These are phyloP conservation scores for Pseudomyrmex cubaensis DNA, from an alignment of 1,140 invertebrate species.

Conservation along the genomic window DNA sequence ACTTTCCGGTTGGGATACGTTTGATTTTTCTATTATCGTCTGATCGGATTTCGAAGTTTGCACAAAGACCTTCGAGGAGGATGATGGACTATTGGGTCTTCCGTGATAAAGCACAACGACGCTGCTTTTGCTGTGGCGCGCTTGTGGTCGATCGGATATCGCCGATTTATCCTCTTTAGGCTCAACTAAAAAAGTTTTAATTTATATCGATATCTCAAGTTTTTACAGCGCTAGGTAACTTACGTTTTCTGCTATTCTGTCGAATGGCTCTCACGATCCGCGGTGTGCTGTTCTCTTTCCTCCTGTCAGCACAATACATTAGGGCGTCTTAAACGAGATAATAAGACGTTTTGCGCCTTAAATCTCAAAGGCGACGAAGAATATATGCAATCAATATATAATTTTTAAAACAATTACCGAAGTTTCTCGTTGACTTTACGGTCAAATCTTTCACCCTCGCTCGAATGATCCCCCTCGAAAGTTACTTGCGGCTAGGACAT, in stretches of 20 bases:
- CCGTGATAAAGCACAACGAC: conserved; percentile 77
- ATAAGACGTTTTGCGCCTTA: conserved; percentile 14
- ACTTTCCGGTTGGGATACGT: not conserved
- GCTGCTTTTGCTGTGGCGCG: conserved; percentile 77
- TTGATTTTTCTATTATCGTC: conserved; percentile 49
- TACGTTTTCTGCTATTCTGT: conserved; percentile 74
- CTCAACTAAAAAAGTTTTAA: conserved; percentile 56
- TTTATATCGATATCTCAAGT: not conserved
- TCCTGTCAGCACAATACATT: conserved; percentile 65
- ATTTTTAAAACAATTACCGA: conserved; percentile 79
- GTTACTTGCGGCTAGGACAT: conserved; percentile 71
- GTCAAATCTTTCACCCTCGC: conserved; percentile 51
- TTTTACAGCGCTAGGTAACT: conserved; percentile 32
- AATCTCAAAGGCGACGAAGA: conserved; percentile 33
- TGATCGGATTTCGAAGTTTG: conserved; percentile 72
- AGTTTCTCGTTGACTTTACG: conserved; percentile 71
- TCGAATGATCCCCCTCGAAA: conserved; percentile 70
- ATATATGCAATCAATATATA: conserved; percentile 62
- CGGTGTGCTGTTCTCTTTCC: conserved; percentile 70
- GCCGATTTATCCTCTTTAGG: conserved; percentile 54
- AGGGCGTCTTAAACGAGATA: conserved; percentile 38
- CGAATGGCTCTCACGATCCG: conserved; percentile 74
- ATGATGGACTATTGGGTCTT: conserved; percentile 47
- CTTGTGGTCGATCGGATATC: conserved; percentile 42
- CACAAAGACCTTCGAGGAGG: conserved; percentile 60